A percentile compares a stretch with the other conserved stretches of the same genome.
These are phyloP conservation scores for Synergus gifuensis DNA, from an alignment of 2,888 invertebrate genomes.

Conservation along the genomic window DNA sequence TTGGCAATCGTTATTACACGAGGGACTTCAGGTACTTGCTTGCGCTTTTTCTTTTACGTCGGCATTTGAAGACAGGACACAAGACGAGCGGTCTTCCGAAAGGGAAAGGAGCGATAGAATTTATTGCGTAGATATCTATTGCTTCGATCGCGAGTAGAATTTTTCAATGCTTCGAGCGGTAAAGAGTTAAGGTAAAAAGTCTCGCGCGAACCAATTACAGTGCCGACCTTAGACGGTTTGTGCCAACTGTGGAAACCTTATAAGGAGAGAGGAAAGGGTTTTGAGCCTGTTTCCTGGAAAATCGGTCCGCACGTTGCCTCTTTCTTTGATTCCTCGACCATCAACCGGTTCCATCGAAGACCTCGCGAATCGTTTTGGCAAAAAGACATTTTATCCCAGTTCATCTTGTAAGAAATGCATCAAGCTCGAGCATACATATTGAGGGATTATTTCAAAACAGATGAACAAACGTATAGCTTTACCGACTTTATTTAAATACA, in stretches of 20 bases:
- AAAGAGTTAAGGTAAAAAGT: slow-evolving; percentile 52
- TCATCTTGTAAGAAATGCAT: slow-evolving; percentile 11
- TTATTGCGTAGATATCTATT: slow-evolving; percentile 6
- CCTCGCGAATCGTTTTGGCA: slow-evolving; percentile 15
- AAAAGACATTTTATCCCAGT: slow-evolving; percentile 29
- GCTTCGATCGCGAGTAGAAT: slow-evolving; percentile 2
- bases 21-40: not conserved
- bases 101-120: not conserved
- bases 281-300: slow-evolving; percentile 54
- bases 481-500: not conserved
- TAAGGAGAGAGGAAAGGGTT: slow-evolving; percentile 54
- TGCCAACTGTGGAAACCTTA: slow-evolving; percentile 55
- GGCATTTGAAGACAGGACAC: not conserved
- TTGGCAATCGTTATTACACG: not conserved
- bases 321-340: slow-evolving; percentile 30
- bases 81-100: not conserved
- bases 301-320: slow-evolving; percentile 43
- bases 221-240: slow-evolving; percentile 51
- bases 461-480: not conserved
- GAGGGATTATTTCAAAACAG: not conserved
- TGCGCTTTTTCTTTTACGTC: not conserved
- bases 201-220: slow-evolving; percentile 55
- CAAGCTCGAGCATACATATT: slow-evolving; percentile 17
- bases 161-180: slow-evolving; percentile 50
- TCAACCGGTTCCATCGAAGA: slow-evolving; percentile 33